These are phyloP conservation scores for Ciconia maguari DNA, from an alignment of 2,113 vertebrate genomes.

Conservation along the genomic window DNA sequence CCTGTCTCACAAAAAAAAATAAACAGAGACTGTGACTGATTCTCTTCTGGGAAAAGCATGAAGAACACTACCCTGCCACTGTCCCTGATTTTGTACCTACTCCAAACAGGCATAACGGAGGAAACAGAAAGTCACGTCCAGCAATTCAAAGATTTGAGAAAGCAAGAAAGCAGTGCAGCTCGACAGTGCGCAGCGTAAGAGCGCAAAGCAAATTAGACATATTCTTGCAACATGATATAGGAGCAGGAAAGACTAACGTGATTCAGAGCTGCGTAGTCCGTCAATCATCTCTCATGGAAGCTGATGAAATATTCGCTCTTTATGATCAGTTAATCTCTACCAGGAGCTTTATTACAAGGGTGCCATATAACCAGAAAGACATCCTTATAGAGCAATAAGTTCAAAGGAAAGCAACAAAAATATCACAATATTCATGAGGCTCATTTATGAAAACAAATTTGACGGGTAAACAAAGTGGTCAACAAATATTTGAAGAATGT, in stretches of 20 bases:
- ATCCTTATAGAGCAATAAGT: neutral
- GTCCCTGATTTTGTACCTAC: neutral
- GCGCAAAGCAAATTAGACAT: neutral
- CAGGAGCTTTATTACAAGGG: neutral
- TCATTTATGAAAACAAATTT: neutral
- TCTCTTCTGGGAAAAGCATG: neutral
- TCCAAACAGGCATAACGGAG: neutral
- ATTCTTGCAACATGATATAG: fast-evolving
- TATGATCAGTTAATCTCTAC: neutral
- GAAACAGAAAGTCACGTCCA: neutral
- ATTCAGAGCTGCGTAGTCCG: neutral
- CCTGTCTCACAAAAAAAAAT: neutral
- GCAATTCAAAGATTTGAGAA: neutral
- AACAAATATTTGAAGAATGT: slow-evolving; percentile 43
- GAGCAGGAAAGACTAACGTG: neutral
- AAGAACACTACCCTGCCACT: neutral
- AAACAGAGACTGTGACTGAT: neutral
- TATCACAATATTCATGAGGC: neutral
- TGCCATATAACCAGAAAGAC: neutral
- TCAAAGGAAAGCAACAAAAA: neutral
- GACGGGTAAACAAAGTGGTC: neutral
- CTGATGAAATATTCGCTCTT: neutral
- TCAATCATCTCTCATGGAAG: neutral
- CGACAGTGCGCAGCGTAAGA: fast-evolving
- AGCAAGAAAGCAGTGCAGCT: neutral